Evolutionary conservation across 2,888 invertebrate species (phyloP), one percentile per base, ranked within the genome.

Genomic region (Parnassius orleans): DNA sequence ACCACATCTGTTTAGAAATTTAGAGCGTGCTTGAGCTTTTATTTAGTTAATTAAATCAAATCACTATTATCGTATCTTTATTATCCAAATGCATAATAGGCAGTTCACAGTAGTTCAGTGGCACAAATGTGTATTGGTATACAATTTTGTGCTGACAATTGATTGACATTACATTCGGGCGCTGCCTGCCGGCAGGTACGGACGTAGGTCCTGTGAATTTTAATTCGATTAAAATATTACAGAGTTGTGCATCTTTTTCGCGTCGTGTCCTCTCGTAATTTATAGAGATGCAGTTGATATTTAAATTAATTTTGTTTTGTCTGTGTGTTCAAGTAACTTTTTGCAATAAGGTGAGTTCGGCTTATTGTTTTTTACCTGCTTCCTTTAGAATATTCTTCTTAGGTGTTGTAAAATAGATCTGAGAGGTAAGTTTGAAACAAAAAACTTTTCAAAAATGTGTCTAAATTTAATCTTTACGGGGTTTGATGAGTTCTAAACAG

Each of bases 241-340:
- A 33, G 33, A 33, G 33, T 33, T 33, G 1, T 14, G 48, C 15
- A 11, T 1, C n/a, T 47, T 46, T 59, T 41, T 47, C n/a, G 19
- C 48, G 19, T 47, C 19, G 47, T 48, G n/a, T 46, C 41, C 10
- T 9, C 42, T 10, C 24, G n/a, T 15, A 9, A 15, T 15, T 41
- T 3, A 14, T 53, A 7, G 54, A 50, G 43, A 62, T 62, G 61
- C 48, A 62, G 53, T 12, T 62, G 11, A 42, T 62, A 24, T 57
- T 55, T 11, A 62, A 57, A 51, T 15, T 43, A 14, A 10, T 57
- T 48, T 50, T 62, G 19, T 57, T 62, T 42, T 56, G 24, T 47
- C 43, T 57, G 48, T 62, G 57, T 42, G 14, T 50, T 15, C 47
- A 57, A 48, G 24, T 11, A 12, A 42, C 48, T 7, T 11, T 53